Base-by-base conservation (phyloP, 2,113 vertebrate species). In the Myrmophylax atrothorax region DNA sequence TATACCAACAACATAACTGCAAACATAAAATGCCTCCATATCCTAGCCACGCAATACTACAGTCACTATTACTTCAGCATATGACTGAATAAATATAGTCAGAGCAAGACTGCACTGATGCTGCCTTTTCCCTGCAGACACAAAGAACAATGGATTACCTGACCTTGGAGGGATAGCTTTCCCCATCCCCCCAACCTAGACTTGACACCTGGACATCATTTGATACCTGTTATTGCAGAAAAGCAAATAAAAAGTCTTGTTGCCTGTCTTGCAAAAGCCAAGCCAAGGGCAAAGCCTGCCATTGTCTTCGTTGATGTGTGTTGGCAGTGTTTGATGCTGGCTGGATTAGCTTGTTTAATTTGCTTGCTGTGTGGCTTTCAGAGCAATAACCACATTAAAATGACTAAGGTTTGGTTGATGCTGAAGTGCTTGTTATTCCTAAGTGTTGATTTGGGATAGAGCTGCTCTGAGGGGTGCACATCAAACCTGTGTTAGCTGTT, bases 301-400 rank as follows among this genome's bases (percentile, higher is more conserved):
- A 0, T 97, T 86, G 18, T 81, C 60, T 84, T 95, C 66, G 18
- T 6, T 90, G 83, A 77, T 92, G 80, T 59, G 47, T 33, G 33
- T 13, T 94, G 93, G 91, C 91, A 87, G 52, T 11, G 18, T 56
- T 81, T 84, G 94, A 86, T 0, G 1, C 72, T 1, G 22, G 64
- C 84, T 82, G 84, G 80, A 92, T 94, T 67, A 94, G 38, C 64
- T 94, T 88, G 76, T 78, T 96, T 93, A 59, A 91, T 92, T 86
- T 92, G 68, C 60, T 93, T 1, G 1, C 68, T 87, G 47, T 59
- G 66, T 92, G 86, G 64, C 47, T 96, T 93, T 90, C 76, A 44
- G 69, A 74, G 89, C 3, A 24, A 79, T 60, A 87, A 86, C 38
- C 0, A 0, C 42, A 38, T 42, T 29, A 52, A 73, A 90, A 87